phyloP scores from a whole-genome alignment of 2,888 invertebrate genomes.

The Gortyna flavago region DNA sequence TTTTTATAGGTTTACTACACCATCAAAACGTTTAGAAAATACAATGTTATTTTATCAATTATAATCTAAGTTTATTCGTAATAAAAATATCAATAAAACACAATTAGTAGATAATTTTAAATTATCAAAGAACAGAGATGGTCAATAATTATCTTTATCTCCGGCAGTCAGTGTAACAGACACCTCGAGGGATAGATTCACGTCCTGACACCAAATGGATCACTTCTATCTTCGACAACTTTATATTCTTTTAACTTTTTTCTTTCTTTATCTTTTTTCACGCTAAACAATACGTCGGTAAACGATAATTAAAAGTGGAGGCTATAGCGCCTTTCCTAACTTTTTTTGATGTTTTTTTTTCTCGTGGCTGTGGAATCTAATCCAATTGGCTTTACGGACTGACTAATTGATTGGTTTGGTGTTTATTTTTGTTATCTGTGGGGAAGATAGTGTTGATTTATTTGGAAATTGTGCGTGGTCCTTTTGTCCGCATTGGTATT shows the following conservation, averaged over 20 bases:
- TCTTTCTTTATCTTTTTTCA: conserved; percentile 67
- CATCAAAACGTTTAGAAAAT: not conserved
- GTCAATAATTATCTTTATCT: conserved; percentile 63
- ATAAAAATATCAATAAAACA: conserved; percentile 57
- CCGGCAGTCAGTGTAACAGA: conserved; percentile 51
- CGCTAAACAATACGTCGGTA: conserved; percentile 82
- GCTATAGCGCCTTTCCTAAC: conserved; percentile 74
- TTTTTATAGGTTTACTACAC: not conserved
- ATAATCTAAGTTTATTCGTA: conserved; percentile 35
- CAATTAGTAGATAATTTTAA: conserved; percentile 57
- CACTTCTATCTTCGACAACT: conserved; percentile 76
- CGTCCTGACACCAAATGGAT: conserved; percentile 65
- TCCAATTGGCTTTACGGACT: conserved; percentile 79
- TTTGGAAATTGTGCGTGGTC: conserved; percentile 48
- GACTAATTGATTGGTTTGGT: conserved; percentile 86
- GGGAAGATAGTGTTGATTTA: conserved; percentile 67
- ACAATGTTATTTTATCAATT: conserved; percentile 31
- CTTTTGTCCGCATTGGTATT: conserved; percentile 24
- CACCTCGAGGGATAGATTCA: conserved; percentile 58
- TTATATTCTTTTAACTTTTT: conserved; percentile 74
- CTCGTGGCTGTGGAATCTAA: conserved; percentile 73
- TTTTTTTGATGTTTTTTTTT: conserved; percentile 72
- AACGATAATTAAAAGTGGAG: conserved; percentile 86
- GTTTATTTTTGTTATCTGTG: conserved; percentile 75
- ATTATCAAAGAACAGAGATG: conserved; percentile 49